Conservation (phyloP, 2,113 vertebrate genomes). For the Pseudopipra pipra region DNA sequence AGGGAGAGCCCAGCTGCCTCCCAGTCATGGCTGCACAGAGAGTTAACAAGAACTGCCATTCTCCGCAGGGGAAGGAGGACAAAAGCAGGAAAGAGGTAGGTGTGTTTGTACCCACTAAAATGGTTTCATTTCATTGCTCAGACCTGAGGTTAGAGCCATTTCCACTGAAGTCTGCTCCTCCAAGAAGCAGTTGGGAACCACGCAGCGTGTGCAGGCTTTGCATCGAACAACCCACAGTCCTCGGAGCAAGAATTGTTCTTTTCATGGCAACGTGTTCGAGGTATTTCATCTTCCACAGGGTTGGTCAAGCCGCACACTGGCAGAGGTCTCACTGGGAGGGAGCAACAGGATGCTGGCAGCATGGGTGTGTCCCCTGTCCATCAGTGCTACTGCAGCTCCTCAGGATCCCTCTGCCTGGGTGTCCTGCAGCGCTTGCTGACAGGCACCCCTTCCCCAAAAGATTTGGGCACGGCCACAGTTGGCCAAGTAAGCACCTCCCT, state of each 20-base stretch:
- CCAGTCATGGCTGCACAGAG: background rate
- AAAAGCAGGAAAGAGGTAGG: background rate
- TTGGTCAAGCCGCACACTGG: background rate
- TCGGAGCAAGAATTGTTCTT: background rate
- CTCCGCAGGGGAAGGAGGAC: background rate
- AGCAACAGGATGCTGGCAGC: background rate
- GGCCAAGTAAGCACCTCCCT: background rate
- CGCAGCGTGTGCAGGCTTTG: fast-evolving
- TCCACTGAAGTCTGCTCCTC: background rate
- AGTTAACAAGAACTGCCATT: background rate
- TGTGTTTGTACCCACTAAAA: background rate
- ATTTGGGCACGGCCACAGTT: background rate
- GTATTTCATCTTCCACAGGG: background rate
- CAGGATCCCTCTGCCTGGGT: background rate
- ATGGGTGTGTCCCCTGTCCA: fast-evolving
- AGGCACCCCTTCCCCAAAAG: background rate
- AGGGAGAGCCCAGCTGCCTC: background rate
- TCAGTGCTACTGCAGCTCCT: fast-evolving
- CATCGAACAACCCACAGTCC: background rate
- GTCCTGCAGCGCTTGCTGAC: background rate
- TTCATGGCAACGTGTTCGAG: background rate
- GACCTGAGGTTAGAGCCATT: background rate
- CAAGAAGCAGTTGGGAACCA: background rate
- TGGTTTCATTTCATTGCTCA: background rate
- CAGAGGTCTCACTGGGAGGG: background rate